Percentiles rank a stretch among this genome's conserved stretches.
Evolutionary conservation across 2,113 vertebrate species (phyloP).

Genomic region (Planiliza haematocheilus): DNA sequence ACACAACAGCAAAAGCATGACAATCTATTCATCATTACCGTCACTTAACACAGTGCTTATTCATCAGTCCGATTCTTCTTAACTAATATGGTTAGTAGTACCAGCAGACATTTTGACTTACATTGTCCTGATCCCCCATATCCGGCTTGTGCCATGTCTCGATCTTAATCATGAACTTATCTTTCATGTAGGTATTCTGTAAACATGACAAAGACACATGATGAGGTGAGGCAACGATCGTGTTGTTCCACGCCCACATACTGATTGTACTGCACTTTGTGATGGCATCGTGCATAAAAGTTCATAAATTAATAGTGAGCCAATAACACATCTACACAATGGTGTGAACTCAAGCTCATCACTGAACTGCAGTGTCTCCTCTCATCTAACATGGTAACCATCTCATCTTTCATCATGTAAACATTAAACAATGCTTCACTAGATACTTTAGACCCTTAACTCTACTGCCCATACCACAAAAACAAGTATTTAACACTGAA

Average conservation of each 20-base stretch:
- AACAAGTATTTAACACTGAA: too few relatives aligned
- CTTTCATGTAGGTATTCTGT: slow-evolving; percentile 95
- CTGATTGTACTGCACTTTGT: too few relatives aligned
- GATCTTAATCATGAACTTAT: slow-evolving; percentile 94
- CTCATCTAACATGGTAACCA: not conserved
- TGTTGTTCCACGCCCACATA: not conserved
- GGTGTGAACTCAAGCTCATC: not conserved
- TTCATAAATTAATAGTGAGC: too few relatives aligned
- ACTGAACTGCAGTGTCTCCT: not conserved
- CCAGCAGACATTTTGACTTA: slow-evolving; percentile 80
- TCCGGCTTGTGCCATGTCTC: slow-evolving; percentile 99
- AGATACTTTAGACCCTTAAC: not conserved
- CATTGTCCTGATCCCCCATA: slow-evolving; percentile 91
- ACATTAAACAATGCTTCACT: not conserved
- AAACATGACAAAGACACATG: not conserved
- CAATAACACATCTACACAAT: not conserved
- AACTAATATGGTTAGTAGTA: too few relatives aligned
- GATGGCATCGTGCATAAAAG: too few relatives aligned
- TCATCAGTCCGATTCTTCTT: too few relatives aligned
- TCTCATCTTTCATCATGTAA: not conserved
- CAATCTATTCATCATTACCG: too few relatives aligned
- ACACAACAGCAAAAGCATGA: too few relatives aligned
- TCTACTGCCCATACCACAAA: not conserved
- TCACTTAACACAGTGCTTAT: too few relatives aligned
- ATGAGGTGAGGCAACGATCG: slow-evolving; percentile 1